Conservation (phyloP, 2,797 vertebrate genomes). For the Sitta carolinensis region DNA sequence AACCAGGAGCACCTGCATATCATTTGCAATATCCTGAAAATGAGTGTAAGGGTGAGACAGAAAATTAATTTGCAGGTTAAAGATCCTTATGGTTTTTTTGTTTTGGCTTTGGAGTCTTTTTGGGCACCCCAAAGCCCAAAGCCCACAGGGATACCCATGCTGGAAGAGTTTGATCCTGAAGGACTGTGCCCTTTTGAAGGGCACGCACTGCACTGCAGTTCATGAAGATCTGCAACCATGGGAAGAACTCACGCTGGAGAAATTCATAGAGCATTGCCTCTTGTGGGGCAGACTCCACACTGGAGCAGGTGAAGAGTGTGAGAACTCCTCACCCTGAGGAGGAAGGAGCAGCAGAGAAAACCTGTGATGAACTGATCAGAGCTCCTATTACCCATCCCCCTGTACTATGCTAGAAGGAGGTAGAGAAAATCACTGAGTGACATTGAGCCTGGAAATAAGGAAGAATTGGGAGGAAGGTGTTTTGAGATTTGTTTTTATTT, state of each 20-base stretch:
- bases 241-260: background rate
- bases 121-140: background rate
- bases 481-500: background rate
- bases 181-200: background rate
- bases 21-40: background rate
- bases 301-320: background rate
- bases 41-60: background rate
- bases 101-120: background rate
- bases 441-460: rapidly evolving
- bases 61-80: background rate
- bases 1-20: background rate
- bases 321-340: background rate
- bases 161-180: background rate
- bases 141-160: rapidly evolving
- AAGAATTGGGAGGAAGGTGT: rapidly evolving
- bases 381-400: rapidly evolving
- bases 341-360: background rate
- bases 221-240: rapidly evolving
- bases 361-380: rapidly evolving
- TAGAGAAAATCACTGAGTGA: background rate
- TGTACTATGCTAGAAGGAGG: rapidly evolving
- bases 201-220: background rate
- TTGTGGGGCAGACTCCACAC: rapidly evolving
- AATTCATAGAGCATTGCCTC: rapidly evolving
- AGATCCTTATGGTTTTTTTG: rapidly evolving